Percentiles rank a stretch among this genome's conserved stretches.
Evolutionary conservation across 2,888 invertebrate species (phyloP).

Genomic region (Stramonita haemastoma): DNA sequence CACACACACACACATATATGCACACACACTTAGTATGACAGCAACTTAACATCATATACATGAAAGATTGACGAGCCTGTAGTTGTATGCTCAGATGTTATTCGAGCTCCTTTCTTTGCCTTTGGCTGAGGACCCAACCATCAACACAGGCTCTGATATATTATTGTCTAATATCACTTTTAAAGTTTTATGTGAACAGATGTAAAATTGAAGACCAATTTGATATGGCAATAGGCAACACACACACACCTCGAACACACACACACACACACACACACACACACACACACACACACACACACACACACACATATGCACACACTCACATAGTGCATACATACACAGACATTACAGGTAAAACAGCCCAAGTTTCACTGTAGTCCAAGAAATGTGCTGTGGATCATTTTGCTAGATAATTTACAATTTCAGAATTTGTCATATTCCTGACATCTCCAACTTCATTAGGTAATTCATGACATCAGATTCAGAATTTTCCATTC

Average conservation of each 20-base stretch:
- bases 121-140: slow-evolving; percentile 41
- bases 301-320: neutral
- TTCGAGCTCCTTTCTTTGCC: slow-evolving; percentile 39
- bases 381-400: no score
- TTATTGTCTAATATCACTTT: no score
- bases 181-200: no score
- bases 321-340: neutral
- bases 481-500: no score
- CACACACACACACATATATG: no score
- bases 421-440: no score
- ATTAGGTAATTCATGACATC: no score
- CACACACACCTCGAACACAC: neutral
- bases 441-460: no score
- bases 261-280: slow-evolving; percentile 12
- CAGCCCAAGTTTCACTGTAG: no score
- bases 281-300: neutral
- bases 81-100: slow-evolving; percentile 26
- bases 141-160: slow-evolving; percentile 48
- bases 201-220: no score
- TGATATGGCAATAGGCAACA: no score
- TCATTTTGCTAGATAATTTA: no score
- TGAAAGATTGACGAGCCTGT: slow-evolving; percentile 27
- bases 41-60: neutral
- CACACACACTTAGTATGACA: neutral
- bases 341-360: neutral